Evolutionary conservation across 2,888 invertebrate species (phyloP).

Genomic region (Lordiphosa fenestrarum): DNA sequence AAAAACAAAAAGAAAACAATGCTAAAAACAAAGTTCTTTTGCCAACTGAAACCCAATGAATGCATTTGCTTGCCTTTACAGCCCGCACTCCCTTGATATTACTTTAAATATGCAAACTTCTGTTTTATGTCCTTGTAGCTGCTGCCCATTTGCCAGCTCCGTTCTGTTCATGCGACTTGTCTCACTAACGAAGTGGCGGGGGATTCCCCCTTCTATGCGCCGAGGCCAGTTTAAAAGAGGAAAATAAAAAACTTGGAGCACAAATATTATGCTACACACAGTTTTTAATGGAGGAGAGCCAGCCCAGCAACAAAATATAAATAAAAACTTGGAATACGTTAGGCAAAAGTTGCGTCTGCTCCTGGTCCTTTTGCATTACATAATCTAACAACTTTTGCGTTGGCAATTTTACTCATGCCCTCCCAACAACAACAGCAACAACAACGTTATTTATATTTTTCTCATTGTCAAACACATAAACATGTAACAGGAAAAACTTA

Average conservation of each 20-base stretch:
- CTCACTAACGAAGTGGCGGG: conserved; percentile 33
- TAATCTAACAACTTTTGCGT: conserved; percentile 59
- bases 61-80: conserved; percentile 3
- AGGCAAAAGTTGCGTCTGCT: conserved; percentile 42
- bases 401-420: conserved; percentile 57
- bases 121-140: conserved; percentile 47
- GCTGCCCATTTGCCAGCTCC: conserved; percentile 31
- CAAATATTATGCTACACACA: conserved; percentile 35
- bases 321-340: conserved; percentile 41
- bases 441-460: conserved; percentile 26
- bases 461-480: conserved; percentile 39
- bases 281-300: conserved; percentile 23
- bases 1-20: conserved; percentile 17
- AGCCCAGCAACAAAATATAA: conserved; percentile 1
- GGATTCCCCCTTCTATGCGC: conserved; percentile 28
- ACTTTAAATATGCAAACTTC: conserved; percentile 60
- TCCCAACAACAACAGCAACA: too few species aligned
- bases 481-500: conserved; percentile 13
- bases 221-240: conserved; percentile 20
- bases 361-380: conserved; percentile 58
- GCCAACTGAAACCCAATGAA: too few species aligned
- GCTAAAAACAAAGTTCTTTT: conserved; percentile 36
- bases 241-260: conserved; percentile 24
- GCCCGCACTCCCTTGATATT: conserved; percentile 32
- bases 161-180: conserved; percentile 15